Conservation (phyloP, 2,888 invertebrate genomes). For the Rhamphomyia laevipes region DNA sequence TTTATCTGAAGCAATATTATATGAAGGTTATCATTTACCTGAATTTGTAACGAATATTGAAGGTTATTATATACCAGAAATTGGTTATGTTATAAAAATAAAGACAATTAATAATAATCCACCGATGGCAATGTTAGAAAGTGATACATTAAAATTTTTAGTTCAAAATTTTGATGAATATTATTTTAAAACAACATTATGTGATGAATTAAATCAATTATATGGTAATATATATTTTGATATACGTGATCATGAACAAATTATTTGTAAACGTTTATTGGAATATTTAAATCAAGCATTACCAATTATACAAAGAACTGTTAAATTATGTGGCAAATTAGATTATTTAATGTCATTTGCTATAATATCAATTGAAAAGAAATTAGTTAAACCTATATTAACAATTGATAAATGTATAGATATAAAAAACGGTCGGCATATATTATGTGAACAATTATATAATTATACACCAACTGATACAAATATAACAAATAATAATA, state of each 20-base stretch:
- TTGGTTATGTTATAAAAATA: conserved; percentile 16
- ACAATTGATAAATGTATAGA: conserved; percentile 27
- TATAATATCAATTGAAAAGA: conserved; percentile 27
- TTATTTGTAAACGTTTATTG: conserved; percentile 59
- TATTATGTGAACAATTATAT: conserved; percentile 11
- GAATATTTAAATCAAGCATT: conserved; percentile 50
- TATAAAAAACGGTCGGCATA: conserved; percentile 25
- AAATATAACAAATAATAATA: conserved; percentile 19
- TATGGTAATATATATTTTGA: conserved; percentile 69
- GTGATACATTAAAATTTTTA: conserved; percentile 9
- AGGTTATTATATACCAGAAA: conserved; percentile 15
- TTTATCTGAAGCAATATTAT: conserved; percentile 4
- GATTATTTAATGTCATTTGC: conserved; percentile 37
- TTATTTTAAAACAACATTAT: conserved; percentile 36
- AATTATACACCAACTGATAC: conserved; percentile 14
- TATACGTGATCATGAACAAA: conserved; percentile 68
- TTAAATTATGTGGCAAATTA: conserved; percentile 43
- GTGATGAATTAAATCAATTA: conserved; percentile 55
- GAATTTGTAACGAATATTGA: conserved; percentile 4
- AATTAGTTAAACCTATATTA: conserved; percentile 31
- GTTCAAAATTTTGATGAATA: conserved; percentile 28
- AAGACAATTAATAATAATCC: not conserved
- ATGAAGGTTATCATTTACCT: conserved; percentile 4
- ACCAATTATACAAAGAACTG: conserved; percentile 44
- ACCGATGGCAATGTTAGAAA: not conserved